phyloP scores from a whole-genome alignment of 92 coral and sea anemone species.

The Porites evermanni region DNA sequence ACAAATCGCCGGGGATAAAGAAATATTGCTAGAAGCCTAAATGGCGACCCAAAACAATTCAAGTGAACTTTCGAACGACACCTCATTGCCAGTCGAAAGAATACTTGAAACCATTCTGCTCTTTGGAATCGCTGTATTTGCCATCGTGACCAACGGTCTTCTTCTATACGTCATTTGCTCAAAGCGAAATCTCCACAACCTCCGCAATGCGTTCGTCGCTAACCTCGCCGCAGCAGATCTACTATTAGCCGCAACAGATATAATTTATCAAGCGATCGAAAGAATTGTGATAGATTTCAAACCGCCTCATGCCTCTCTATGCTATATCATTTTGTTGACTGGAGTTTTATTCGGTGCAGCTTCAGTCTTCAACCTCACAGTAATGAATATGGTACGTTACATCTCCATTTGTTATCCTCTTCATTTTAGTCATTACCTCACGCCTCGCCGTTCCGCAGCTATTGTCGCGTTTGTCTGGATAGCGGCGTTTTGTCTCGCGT shows the following conservation, averaged over 20 bases:
- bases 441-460: slow-evolving; percentile 62
- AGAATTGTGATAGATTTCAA: slow-evolving; percentile 55
- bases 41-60: slow-evolving; percentile 5
- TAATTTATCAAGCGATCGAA: slow-evolving; percentile 63
- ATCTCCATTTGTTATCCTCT: slow-evolving; percentile 77
- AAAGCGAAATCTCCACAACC: slow-evolving; percentile 60
- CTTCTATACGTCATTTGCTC: slow-evolving; percentile 64
- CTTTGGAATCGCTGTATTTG: slow-evolving; percentile 45
- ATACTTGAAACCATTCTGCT: slow-evolving; percentile 61
- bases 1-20: too few relatives aligned
- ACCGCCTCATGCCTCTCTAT: slow-evolving; percentile 60
- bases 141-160: slow-evolving; percentile 69
- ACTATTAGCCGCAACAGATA: slow-evolving; percentile 69
- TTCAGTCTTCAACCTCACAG: slow-evolving; percentile 79
- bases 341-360: slow-evolving; percentile 78
- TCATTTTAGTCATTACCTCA: slow-evolving; percentile 67
- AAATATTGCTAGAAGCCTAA: too few relatives aligned
- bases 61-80: not conserved
- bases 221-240: slow-evolving; percentile 76
- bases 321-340: slow-evolving; percentile 70
- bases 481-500: slow-evolving; percentile 70
- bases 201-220: slow-evolving; percentile 76
- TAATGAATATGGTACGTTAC: slow-evolving; percentile 75
- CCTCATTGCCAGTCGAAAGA: not conserved
- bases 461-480: slow-evolving; percentile 65